A percentile compares a stretch with the other conserved stretches of the same genome.
Conservation (phyloP, 2,888 invertebrate species). For the Merodon equestris region DNA sequence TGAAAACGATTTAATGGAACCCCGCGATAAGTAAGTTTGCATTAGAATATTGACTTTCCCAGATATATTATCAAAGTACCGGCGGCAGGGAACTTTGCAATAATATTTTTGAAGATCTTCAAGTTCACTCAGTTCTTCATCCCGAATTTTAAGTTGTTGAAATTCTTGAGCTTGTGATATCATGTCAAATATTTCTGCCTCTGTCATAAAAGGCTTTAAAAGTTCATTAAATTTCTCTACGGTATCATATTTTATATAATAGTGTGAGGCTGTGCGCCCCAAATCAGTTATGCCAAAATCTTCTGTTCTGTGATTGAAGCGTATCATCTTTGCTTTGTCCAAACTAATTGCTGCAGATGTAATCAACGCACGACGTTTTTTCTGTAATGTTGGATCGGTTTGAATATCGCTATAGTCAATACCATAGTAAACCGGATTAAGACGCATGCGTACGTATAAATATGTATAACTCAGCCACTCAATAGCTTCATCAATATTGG, state of each 20-base stretch:
- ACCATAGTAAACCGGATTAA: constrained; percentile 90
- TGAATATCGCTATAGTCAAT: constrained; percentile 82
- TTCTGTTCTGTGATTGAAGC: constrained; percentile 91
- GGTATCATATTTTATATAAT: constrained; percentile 97
- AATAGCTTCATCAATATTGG: constrained; percentile 96
- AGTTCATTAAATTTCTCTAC: constrained; percentile 94
- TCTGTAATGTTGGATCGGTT: constrained; percentile 89
- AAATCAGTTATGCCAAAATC: constrained; percentile 90
- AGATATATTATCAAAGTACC: constrained; percentile 92
- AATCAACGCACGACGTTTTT: constrained; percentile 88
- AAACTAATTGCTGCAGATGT: constrained; percentile 89
- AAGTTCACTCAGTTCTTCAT: constrained; percentile 96
- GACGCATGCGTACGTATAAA: constrained; percentile 94
- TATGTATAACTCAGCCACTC: constrained; percentile 99
- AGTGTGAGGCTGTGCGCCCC: constrained; percentile 98
- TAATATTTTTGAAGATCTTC: constrained; percentile 86
- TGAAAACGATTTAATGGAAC: constrained; percentile 83
- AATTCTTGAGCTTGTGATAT: constrained; percentile 96
- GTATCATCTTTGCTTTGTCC: constrained; percentile 96
- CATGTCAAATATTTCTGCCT: constrained; percentile 92
- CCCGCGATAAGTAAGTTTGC: constrained; percentile 92
- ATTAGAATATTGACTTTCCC: constrained; percentile 96
- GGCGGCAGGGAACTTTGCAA: constrained; percentile 88
- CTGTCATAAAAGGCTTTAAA: constrained; percentile 89
- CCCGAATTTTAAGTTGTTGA: constrained; percentile 95